Conservation (phyloP, 2,113 vertebrate species). For the Dicerorhinus sumatrensis region DNA sequence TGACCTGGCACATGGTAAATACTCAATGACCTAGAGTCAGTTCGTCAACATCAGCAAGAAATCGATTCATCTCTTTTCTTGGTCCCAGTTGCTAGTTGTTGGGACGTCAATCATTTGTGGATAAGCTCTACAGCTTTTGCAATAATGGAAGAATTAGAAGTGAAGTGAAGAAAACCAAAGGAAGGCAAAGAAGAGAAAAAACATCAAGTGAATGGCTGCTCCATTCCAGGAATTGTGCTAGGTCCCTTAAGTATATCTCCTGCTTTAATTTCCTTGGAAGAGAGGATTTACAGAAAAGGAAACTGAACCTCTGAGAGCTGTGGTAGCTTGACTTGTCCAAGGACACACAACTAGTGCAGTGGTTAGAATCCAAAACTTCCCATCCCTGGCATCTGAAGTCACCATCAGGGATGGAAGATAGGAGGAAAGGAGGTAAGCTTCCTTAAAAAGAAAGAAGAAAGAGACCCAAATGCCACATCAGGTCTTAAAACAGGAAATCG, state of each 20-base stretch:
- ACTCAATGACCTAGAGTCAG: background rate
- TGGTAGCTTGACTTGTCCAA: accelerated
- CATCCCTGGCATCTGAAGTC: background rate
- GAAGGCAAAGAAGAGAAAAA: background rate
- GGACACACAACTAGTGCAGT: background rate
- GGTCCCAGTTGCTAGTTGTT: background rate
- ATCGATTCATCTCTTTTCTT: background rate
- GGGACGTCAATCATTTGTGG: background rate
- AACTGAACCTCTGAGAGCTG: background rate
- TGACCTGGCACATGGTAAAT: too few species aligned
- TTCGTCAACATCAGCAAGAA: background rate
- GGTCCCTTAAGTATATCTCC: background rate
- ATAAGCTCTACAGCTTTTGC: background rate
- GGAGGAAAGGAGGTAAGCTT: background rate
- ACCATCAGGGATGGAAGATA: background rate
- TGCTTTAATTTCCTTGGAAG: background rate
- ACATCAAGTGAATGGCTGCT: accelerated
- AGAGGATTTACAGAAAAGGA: background rate
- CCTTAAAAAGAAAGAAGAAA: conserved; percentile 67
- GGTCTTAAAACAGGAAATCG: conserved; percentile 46
- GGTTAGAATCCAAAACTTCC: background rate
- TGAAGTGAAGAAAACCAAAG: background rate
- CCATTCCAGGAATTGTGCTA: background rate
- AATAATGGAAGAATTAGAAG: background rate
- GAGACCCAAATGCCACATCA: conserved; percentile 22